Evolutionary conservation across 2,113 vertebrate species (phyloP).

Genomic region (Amblyornis subalaris): DNA sequence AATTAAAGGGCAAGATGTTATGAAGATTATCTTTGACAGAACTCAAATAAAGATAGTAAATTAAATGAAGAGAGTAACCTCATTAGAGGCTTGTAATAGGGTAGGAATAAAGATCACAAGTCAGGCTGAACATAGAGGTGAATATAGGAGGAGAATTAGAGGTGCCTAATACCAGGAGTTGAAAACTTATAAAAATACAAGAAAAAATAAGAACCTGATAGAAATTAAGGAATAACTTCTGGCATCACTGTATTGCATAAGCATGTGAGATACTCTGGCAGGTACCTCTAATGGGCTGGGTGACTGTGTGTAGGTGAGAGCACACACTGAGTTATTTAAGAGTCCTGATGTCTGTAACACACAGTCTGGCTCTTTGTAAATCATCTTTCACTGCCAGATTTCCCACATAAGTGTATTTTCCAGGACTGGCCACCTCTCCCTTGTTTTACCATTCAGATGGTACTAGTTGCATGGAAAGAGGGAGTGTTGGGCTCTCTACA

Average conservation of each 20-base stretch:
- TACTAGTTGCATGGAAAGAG: not conserved
- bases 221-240: not conserved
- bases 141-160: not conserved
- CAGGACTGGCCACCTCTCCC: not conserved
- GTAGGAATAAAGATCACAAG: not conserved
- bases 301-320: not conserved
- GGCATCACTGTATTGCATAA: not conserved
- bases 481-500: not conserved
- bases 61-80: not conserved
- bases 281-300: rapidly evolving
- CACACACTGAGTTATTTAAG: not conserved
- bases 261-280: not conserved
- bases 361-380: not conserved
- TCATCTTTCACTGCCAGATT: not conserved
- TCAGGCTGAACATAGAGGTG: not conserved
- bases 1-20: not conserved
- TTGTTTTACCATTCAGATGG: not conserved
- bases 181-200: not conserved
- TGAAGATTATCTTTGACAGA: not conserved
- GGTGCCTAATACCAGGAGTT: not conserved
- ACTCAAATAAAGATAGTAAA: not conserved
- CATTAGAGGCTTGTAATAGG: not conserved
- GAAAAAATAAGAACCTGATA: not conserved
- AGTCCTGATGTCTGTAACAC: not conserved
- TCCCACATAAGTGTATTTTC: not conserved